These are phyloP conservation scores for Holocentrus rufus DNA, from an alignment of 2,797 vertebrate genomes.

Conservation along the genomic window DNA sequence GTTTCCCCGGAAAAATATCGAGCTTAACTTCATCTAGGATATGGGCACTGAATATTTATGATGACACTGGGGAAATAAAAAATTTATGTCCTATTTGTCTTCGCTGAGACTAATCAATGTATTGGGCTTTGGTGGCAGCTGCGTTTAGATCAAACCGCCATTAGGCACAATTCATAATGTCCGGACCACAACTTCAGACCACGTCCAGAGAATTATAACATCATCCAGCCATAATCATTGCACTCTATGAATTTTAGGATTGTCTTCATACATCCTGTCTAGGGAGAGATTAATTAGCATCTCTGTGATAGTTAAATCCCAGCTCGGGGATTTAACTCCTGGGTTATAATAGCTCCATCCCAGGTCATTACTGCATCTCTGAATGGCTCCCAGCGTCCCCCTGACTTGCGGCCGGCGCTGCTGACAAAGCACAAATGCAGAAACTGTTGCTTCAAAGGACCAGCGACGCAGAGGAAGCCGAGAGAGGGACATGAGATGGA, in stretches of 20 bases:
- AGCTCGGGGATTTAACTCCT: background rate
- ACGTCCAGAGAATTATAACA: too few relatives aligned
- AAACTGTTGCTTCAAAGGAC: background rate
- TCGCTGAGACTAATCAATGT: slow-evolving; percentile 24
- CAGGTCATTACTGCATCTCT: background rate
- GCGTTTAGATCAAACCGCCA: background rate
- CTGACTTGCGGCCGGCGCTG: background rate
- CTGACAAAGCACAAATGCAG: slow-evolving; percentile 26
- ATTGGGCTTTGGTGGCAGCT: slow-evolving; percentile 22
- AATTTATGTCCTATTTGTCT: slow-evolving; percentile 51
- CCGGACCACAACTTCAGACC: background rate
- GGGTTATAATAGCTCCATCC: background rate
- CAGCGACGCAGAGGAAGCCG: background rate
- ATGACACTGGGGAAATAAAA: slow-evolving; percentile 32
- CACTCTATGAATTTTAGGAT: too few relatives aligned
- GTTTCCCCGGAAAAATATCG: slow-evolving; percentile 6
- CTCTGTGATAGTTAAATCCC: background rate
- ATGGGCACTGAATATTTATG: slow-evolving; percentile 56
- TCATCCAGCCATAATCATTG: background rate
- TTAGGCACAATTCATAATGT: background rate
- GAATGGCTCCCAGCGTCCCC: background rate
- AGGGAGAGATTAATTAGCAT: background rate
- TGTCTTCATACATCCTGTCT: background rate
- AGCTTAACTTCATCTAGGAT: slow-evolving; percentile 11
- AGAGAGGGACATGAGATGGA: background rate